Base-by-base conservation (phyloP, 1,140 invertebrate genomes). In the Saccostrea glomerata region DNA sequence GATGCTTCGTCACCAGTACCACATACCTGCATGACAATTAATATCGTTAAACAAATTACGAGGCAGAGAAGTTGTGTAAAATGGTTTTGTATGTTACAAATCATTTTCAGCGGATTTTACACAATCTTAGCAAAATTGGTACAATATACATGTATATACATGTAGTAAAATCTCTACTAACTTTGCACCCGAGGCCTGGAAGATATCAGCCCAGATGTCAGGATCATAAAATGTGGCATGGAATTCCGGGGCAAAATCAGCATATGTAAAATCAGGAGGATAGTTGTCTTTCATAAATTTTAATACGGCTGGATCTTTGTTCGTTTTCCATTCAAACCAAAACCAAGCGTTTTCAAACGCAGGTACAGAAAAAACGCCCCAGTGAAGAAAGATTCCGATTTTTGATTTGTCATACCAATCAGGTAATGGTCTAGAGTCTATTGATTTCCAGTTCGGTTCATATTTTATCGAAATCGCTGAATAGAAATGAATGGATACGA, bases 381-480 rank as follows among this genome's bases (percentile, higher is more conserved):
- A 82, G 30, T 94, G 94, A 15, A 94, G 70, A 89, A 94, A 94
- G 58, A 94, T 94, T 13, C 94, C 94, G 17, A 88, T 89, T 95
- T 95, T 95, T 13, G 92, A 92, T 15, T 95, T 91, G 83, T 95
- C 95, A 85, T 92, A 95, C 95, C 95, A 95, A 4, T 12, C n/a
- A 11, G 95, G 95, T 30, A 95, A 84, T 4, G 95, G 94, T 30
- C 95, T 92, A 0, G 90, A 87, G 87, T 95, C 95, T 54, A 95
- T 66, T 36, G 70, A 77, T 30, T 30, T 77, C 70, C 70, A 77
- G 70, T 77, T 77, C 15, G 70, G 70, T 77, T 77, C 70, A 77
- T 77, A 77, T 77, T 30, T 77, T 15, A 77, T 25, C 30, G 70
- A 30, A 15, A 30, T 30, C 25, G 15, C 70, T 13, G 36, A 0